A percentile compares a stretch with the other conserved stretches of the same genome.
Conservation (phyloP, 53 echinoderm and acorn worm genomes). For the Echinarachnius parma region DNA sequence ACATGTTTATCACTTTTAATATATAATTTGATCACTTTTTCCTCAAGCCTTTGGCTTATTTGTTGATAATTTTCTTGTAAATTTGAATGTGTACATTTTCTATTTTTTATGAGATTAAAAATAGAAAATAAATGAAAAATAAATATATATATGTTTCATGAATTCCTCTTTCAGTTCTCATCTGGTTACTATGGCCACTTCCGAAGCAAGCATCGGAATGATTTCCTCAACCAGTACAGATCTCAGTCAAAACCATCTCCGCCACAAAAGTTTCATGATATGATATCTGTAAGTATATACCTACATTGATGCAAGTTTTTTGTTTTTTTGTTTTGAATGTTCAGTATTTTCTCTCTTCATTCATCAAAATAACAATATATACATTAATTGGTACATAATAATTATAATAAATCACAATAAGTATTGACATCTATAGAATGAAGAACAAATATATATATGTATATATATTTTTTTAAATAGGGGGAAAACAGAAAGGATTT, state of each 20-base stretch:
- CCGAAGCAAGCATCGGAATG: constrained; percentile 87
- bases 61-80: too few relatives aligned
- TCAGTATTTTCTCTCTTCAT: background rate
- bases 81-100: too few relatives aligned
- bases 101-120: background rate
- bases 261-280: constrained; percentile 75
- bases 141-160: background rate
- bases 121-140: background rate
- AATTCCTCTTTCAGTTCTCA: constrained; percentile 62
- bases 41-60: too few relatives aligned
- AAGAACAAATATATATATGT: too few relatives aligned
- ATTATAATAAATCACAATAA: background rate
- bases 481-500: too few relatives aligned
- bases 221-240: constrained; percentile 89
- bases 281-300: constrained; percentile 63
- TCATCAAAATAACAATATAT: background rate
- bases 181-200: constrained; percentile 93
- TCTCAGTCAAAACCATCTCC: constrained; percentile 93
- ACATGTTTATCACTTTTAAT: too few relatives aligned
- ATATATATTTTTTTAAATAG: too few relatives aligned
- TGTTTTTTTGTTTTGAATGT: background rate
- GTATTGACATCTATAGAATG: too few relatives aligned
- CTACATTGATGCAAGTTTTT: too few relatives aligned
- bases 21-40: too few relatives aligned
- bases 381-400: background rate